These are phyloP conservation scores for Junco hyemalis DNA, from an alignment of 2,113 vertebrate genomes.

Conservation along the genomic window DNA sequence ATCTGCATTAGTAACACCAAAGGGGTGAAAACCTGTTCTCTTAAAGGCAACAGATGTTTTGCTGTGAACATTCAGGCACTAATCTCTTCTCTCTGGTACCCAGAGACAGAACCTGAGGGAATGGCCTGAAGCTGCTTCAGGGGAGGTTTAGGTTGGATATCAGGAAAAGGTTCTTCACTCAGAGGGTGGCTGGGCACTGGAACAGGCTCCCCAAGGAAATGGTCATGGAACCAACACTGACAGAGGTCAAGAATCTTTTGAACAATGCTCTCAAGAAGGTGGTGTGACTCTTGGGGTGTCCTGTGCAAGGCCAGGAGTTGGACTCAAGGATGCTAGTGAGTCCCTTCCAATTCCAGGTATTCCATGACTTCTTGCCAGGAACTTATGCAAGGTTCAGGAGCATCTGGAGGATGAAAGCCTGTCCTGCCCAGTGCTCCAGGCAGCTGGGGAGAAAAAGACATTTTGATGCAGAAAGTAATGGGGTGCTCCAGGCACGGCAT, in stretches of 20 bases:
- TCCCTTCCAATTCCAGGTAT: background rate
- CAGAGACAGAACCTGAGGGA: too few species aligned
- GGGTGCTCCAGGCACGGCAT: background rate
- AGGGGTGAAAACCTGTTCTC: background rate
- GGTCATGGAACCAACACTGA: background rate
- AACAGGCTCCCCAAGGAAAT: background rate
- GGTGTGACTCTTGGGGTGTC: accelerated
- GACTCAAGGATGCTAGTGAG: background rate
- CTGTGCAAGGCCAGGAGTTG: background rate
- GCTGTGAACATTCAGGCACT: background rate
- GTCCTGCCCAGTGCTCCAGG: background rate
- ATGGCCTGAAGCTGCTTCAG: background rate
- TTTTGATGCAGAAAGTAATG: background rate
- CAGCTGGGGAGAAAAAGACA: background rate
- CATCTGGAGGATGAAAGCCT: background rate
- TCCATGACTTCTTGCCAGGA: background rate
- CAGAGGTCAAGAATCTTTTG: background rate
- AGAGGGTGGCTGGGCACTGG: background rate
- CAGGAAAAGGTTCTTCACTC: background rate
- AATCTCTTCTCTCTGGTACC: background rate
- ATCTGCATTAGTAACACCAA: background rate
- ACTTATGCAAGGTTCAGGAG: background rate
- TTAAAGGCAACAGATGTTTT: background rate
- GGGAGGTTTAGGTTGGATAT: background rate
- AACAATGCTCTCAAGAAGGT: accelerated